Evolutionary conservation across 2,113 vertebrate species (phyloP).

Genomic region (Eidolon helvum): DNA sequence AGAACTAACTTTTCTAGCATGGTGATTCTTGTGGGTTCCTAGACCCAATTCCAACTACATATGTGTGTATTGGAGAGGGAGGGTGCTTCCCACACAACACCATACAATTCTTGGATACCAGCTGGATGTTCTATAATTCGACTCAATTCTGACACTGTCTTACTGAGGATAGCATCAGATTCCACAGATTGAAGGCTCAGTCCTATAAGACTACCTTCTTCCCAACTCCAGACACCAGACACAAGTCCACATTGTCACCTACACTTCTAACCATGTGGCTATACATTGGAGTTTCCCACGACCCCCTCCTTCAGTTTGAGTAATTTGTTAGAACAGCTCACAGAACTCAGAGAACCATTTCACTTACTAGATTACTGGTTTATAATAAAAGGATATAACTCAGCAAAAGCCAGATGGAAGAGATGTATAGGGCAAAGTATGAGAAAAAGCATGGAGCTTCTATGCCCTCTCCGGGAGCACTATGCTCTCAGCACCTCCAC

Average conservation of each 20-base stretch:
- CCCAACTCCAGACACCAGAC: background rate
- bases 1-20: background rate
- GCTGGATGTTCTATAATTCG: background rate
- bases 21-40: background rate
- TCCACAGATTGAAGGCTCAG: no score
- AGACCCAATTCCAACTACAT: no score
- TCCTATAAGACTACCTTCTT: background rate
- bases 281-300: background rate
- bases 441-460: background rate
- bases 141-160: background rate
- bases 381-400: background rate
- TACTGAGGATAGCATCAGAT: background rate
- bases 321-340: background rate
- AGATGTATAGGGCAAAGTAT: background rate
- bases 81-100: background rate
- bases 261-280: background rate
- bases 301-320: background rate
- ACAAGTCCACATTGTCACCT: background rate
- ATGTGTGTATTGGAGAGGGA: background rate
- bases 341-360: background rate
- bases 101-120: background rate
- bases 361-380: background rate
- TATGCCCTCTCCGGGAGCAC: no score
- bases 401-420: background rate
- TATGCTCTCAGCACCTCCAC: background rate